phyloP scores from a whole-genome alignment of 2,113 vertebrate species.

The Pimephales promelas region DNA sequence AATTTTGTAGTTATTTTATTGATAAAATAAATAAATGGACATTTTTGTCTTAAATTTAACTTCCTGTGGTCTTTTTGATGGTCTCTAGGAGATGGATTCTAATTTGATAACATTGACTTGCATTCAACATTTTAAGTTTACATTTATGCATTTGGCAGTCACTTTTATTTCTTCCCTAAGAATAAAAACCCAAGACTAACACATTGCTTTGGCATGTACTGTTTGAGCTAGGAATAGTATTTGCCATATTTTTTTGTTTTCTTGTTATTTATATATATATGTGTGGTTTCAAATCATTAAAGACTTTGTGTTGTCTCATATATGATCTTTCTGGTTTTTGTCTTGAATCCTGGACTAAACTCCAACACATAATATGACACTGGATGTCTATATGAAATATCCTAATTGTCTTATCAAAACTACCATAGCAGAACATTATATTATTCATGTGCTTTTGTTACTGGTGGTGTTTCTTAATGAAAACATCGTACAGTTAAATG shows the following conservation, averaged over 20 bases:
- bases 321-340: neutral
- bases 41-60: neutral
- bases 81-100: neutral
- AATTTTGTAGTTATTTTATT: too few species aligned
- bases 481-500: constrained; percentile 10
- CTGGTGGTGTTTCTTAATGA: neutral
- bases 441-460: constrained; percentile 2
- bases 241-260: too few species aligned
- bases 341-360: neutral
- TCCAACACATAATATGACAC: neutral
- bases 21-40: neutral
- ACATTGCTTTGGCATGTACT: neutral
- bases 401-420: constrained; percentile 6
- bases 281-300: too few species aligned
- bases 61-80: neutral
- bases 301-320: neutral
- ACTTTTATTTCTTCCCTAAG: neutral
- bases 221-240: neutral
- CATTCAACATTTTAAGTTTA: neutral
- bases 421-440: neutral
- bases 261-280: too few species aligned
- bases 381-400: neutral
- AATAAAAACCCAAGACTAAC: neutral
- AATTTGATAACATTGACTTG: neutral
- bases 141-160: neutral